Percentiles rank a stretch among this genome's conserved stretches.
Evolutionary conservation across 2,797 vertebrate genomes (phyloP).

Genomic region (Acipenser ruthenus): DNA sequence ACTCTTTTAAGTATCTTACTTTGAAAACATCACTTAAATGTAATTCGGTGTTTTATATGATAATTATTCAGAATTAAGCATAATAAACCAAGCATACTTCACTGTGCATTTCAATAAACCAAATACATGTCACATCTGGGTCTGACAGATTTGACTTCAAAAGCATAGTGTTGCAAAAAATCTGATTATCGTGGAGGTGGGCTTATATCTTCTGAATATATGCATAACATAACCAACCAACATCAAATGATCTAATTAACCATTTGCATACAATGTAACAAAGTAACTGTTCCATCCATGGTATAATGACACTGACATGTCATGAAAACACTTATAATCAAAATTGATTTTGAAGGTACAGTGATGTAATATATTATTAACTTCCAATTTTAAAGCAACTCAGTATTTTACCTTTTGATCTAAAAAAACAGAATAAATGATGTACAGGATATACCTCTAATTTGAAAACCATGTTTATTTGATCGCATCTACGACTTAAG

Average conservation of each 20-base stretch:
- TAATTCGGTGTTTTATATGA: conserved; percentile 59
- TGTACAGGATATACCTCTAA: too few species aligned
- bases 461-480: too few species aligned
- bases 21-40: conserved; percentile 61
- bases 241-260: conserved; percentile 70
- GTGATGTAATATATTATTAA: conserved; percentile 56
- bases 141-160: conserved; percentile 70
- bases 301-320: conserved; percentile 55
- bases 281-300: conserved; percentile 54
- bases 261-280: conserved; percentile 66
- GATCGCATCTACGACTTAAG: too few species aligned
- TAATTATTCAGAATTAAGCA: conserved; percentile 65
- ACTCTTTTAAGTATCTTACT: conserved; percentile 43
- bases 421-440: too few species aligned
- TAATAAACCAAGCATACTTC: conserved; percentile 66
- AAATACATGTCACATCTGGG: conserved; percentile 47
- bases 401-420: conserved; percentile 41
- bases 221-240: conserved; percentile 47
- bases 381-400: conserved; percentile 42
- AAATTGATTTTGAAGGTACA: conserved; percentile 59
- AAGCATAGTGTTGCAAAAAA: conserved; percentile 37
- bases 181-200: conserved; percentile 65
- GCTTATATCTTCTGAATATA: conserved; percentile 54
- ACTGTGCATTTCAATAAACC: conserved; percentile 50
- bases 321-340: conserved; percentile 62